Conservation (phyloP, 2,888 invertebrate genomes). For the Geophilus truncorum region DNA sequence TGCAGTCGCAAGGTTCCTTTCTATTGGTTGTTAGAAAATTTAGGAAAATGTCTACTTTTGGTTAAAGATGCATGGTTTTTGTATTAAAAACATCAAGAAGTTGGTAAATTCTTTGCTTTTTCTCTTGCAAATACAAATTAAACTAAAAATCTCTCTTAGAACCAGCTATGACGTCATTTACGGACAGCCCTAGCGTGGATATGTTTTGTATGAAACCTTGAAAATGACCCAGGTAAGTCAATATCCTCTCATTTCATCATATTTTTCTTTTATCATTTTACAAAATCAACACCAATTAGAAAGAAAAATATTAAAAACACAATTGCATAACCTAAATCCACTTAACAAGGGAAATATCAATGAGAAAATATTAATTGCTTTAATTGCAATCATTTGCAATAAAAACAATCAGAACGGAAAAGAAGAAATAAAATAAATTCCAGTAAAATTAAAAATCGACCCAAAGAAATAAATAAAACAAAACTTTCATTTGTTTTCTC, state of each 20-base stretch:
- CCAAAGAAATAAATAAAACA: background rate
- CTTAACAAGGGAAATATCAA: background rate
- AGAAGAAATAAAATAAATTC: background rate
- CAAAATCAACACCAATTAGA: background rate
- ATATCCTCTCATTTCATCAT: background rate
- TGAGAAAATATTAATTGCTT: background rate
- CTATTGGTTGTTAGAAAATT: background rate
- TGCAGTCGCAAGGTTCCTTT: background rate
- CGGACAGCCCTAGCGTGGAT: background rate
- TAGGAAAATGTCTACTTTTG: background rate
- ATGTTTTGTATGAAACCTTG: background rate
- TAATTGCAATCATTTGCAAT: no score
- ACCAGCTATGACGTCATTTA: background rate
- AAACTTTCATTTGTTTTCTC: no score
- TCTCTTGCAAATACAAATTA: no score
- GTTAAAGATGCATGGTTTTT: background rate
- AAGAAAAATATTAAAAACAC: background rate
- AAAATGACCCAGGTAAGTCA: background rate
- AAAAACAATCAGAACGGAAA: no score
- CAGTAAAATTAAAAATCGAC: background rate
- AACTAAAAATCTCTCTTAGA: no score
- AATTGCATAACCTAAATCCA: background rate
- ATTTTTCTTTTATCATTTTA: no score
- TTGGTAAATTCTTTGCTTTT: no score
- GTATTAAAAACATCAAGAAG: no score